These are phyloP conservation scores for Peromyscus californicus DNA, from an alignment of 2,113 vertebrate species.

Conservation along the genomic window DNA sequence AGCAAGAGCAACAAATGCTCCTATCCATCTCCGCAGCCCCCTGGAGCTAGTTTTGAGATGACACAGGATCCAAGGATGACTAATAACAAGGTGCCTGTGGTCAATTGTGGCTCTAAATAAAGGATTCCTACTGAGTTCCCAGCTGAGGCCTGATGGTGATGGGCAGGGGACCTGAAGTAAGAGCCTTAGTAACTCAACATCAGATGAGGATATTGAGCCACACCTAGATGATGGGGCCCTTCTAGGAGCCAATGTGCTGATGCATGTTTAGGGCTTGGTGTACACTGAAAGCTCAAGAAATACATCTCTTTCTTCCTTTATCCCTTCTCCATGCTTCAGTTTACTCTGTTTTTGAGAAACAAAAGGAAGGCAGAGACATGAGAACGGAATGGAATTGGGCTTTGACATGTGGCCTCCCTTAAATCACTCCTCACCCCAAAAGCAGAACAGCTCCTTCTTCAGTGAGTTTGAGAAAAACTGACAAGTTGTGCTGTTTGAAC, in stretches of 20 bases:
- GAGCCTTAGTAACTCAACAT: background rate
- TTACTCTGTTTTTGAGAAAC: background rate
- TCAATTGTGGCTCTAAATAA: background rate
- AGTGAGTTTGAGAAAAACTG: background rate
- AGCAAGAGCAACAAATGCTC: background rate
- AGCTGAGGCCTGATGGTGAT: too few relatives aligned
- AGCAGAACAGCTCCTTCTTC: too few relatives aligned
- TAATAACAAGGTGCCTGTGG: background rate
- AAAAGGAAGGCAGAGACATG: background rate
- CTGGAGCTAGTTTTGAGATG: background rate
- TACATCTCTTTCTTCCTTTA: background rate
- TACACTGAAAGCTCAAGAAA: background rate
- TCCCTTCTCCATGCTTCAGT: too few relatives aligned
- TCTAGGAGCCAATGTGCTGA: background rate
- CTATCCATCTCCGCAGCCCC: background rate
- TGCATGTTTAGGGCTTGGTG: background rate
- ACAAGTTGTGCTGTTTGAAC: background rate
- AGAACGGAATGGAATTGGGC: too few relatives aligned
- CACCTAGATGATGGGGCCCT: background rate
- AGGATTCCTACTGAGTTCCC: background rate
- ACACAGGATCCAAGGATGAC: background rate
- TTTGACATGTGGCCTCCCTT: background rate
- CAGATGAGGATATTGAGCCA: background rate
- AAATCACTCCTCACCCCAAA: background rate
- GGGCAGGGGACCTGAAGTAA: background rate